phyloP scores from a whole-genome alignment of 2,888 invertebrate genomes.

The Labia minor region DNA sequence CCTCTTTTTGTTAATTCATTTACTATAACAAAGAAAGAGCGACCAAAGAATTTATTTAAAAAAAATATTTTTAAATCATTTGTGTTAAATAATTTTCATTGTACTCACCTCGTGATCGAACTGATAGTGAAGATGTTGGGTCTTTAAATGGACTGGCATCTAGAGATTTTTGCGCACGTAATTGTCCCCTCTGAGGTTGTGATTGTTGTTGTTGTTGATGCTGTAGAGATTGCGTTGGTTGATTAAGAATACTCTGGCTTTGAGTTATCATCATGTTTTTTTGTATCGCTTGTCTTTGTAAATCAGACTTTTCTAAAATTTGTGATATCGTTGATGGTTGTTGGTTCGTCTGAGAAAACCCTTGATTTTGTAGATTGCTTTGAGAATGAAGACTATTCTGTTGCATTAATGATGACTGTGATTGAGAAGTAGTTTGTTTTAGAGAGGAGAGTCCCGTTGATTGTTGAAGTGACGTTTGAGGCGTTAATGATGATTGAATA shows the following conservation, averaged over 20 bases:
- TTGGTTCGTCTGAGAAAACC: background rate
- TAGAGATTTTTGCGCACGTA: slow-evolving; percentile 22
- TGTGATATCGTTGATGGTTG: slow-evolving; percentile 1
- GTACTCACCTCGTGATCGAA: background rate
- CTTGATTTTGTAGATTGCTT: background rate
- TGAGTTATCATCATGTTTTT: slow-evolving; percentile 3
- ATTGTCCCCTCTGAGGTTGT: slow-evolving; percentile 22
- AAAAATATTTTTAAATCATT: background rate
- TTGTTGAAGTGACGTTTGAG: background rate
- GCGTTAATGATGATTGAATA: background rate
- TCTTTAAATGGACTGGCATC: slow-evolving; percentile 22
- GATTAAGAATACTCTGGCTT: background rate
- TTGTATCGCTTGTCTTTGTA: background rate
- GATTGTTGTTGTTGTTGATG: slow-evolving; percentile 16
- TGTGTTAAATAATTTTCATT: background rate
- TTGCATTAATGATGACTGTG: background rate
- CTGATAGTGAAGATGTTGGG: background rate
- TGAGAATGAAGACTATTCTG: background rate
- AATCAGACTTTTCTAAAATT: background rate
- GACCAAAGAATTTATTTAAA: background rate
- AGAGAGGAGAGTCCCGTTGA: background rate
- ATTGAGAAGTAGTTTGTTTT: background rate
- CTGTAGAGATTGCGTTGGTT: background rate
- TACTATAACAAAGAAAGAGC: background rate
- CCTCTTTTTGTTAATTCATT: background rate